These are phyloP conservation scores for Lathronympha strigana DNA, from an alignment of 2,888 invertebrate species.

Conservation along the genomic window DNA sequence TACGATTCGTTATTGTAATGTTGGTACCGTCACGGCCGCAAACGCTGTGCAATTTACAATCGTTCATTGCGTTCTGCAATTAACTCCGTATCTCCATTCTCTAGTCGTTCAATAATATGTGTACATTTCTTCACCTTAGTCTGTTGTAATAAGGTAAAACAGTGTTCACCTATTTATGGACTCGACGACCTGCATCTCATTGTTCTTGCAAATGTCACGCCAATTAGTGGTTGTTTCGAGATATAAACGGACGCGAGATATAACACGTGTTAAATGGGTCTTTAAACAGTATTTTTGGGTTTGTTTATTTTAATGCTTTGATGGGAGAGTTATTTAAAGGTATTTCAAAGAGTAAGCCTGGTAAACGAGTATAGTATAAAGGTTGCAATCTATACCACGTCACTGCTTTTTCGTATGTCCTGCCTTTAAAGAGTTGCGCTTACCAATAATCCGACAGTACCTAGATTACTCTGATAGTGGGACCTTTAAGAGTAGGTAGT, in stretches of 20 bases:
- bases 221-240: slow-evolving; percentile 14
- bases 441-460: too few species aligned
- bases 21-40: slow-evolving; percentile 70
- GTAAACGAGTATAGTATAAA: too few species aligned
- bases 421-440: too few species aligned
- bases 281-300: neutral
- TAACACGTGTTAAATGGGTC: slow-evolving; percentile 13
- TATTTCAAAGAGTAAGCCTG: neutral
- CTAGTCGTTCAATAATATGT: too few species aligned
- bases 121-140: too few species aligned
- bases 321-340: neutral
- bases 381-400: too few species aligned
- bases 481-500: too few species aligned
- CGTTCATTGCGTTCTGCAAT: slow-evolving; percentile 74
- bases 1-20: slow-evolving; percentile 69
- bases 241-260: slow-evolving; percentile 10
- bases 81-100: slow-evolving; percentile 66
- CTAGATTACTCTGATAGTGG: too few species aligned
- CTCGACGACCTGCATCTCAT: slow-evolving; percentile 43
- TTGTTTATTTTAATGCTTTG: neutral
- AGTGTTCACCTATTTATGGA: too few species aligned
- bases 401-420: too few species aligned
- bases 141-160: too few species aligned
- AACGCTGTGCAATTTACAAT: slow-evolving; percentile 75
- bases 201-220: slow-evolving; percentile 32